Percentiles rank a stretch among this genome's conserved stretches.
These are phyloP conservation scores for Picathartes gymnocephalus DNA, from an alignment of 2,113 vertebrate genomes.

Conservation along the genomic window DNA sequence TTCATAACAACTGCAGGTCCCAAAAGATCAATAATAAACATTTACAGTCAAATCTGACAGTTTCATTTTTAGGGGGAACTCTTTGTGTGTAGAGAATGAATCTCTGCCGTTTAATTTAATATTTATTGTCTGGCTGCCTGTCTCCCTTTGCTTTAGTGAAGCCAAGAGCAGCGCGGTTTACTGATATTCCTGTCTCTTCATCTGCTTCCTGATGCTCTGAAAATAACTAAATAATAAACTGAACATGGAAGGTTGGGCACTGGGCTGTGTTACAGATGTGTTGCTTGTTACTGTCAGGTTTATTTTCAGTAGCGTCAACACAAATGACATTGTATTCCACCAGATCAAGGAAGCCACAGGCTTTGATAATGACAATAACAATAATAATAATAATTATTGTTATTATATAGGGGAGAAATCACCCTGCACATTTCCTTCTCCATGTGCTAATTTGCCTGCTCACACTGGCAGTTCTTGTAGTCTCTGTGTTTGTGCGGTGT, in stretches of 20 bases:
- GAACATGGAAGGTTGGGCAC: not conserved
- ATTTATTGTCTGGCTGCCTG: constrained; percentile 15
- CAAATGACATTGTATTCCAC: not conserved
- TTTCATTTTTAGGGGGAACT: constrained; percentile 26
- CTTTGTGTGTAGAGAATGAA: not conserved
- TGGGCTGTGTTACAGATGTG: not conserved
- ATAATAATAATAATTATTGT: not conserved
- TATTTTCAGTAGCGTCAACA: not conserved
- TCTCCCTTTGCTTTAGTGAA: not conserved
- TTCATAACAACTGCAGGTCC: not conserved
- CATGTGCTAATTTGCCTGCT: not conserved
- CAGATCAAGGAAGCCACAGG: not conserved
- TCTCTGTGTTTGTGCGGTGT: not conserved
- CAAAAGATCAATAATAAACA: constrained; percentile 46
- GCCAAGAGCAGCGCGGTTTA: not conserved
- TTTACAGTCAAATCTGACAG: constrained; percentile 26
- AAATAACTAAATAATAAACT: not conserved
- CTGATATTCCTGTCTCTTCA: not conserved
- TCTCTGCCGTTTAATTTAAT: constrained; percentile 31
- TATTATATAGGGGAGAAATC: not conserved
- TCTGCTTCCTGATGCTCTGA: not conserved
- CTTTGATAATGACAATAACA: not conserved
- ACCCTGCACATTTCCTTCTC: not conserved
- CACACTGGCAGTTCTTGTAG: not conserved
- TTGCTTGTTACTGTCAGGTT: not conserved